Base-by-base conservation (phyloP, 2,113 vertebrate genomes). In the Mustela nigripes region DNA sequence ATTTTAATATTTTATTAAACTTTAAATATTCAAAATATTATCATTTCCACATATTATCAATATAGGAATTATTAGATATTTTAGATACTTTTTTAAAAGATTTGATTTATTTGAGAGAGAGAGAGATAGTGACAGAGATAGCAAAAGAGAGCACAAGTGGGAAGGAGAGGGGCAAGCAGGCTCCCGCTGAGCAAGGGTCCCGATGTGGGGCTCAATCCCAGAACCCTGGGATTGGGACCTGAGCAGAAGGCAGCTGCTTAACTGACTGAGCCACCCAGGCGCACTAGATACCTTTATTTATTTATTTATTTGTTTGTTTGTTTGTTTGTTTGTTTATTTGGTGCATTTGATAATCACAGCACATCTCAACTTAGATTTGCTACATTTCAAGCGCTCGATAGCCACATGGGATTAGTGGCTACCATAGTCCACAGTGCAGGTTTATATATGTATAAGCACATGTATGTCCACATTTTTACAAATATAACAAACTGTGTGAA, bases 21-120 rank as follows among this genome's bases (percentile, higher is more conserved):
- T 12, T 81, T 81, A 69, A 58, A 42, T 60, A 73, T 85, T 93
- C 24, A 65, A 92, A 96, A 73, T 90, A 63, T 45, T 91, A 83
- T 62, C n/a, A 87, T 58, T 82, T 91, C 10, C 71, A 91, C 21
- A 89, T 48, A n/a, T 67, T 91, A 69, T 93, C 62, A 69, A 56
- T 65, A 80, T 60, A 89, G 82, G 45, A 82, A 63, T 48, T 87
- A 45, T 94, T 89, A 67, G 48, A 36, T 53, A 62, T 67, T 86
- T 90, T 81, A 95, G 19, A 81, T 80, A 28, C 65, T 60, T 79
- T 79, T 69, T 60, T 4, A 5, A 53, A 62, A 24, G 60, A 62
- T 62, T 62, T 60, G 24, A 62, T 62, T 24, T 62, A 62, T 62
- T 62, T 62, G 60, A 24, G 8, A 60, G 58, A 24, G 21, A 60